Evolutionary conservation across 2,888 invertebrate genomes (phyloP).

Genomic region (Polietes domitor): DNA sequence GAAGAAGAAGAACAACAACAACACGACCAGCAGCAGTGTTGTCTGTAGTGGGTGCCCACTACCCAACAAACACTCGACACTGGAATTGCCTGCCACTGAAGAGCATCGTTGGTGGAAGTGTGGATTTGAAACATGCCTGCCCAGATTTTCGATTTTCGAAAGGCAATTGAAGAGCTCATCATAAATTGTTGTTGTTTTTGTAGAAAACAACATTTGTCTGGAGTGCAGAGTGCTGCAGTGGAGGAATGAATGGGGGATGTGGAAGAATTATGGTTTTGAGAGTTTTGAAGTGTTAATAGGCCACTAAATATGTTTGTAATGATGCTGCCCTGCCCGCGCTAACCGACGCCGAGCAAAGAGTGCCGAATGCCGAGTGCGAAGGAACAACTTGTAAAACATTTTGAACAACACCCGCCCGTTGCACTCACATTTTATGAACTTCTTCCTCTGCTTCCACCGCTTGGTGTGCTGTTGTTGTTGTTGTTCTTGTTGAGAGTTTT

Average conservation of each 20-base stretch:
- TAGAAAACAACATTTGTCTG: conserved; percentile 6
- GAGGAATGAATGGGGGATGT: background rate
- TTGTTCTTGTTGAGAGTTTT: background rate
- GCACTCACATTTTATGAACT: conserved; percentile 32
- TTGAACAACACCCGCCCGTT: conserved; percentile 16
- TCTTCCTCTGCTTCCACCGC: conserved; percentile 19
- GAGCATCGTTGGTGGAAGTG: background rate
- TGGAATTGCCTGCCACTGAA: background rate
- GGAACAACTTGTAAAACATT: conserved; percentile 53
- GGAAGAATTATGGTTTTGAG: conserved; percentile 35
- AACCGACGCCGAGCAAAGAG: no score
- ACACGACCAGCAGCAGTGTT: background rate
- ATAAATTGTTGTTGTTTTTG: conserved; percentile 25
- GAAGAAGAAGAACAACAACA: no score
- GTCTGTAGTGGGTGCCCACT: background rate
- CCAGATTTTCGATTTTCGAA: conserved; percentile 26
- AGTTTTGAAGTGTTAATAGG: conserved; percentile 63
- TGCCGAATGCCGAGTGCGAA: background rate
- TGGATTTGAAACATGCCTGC: conserved; percentile 18
- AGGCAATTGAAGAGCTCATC: conserved; percentile 53
- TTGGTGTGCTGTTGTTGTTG: background rate
- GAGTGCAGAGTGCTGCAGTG: background rate
- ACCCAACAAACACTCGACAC: background rate
- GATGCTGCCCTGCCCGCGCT: background rate
- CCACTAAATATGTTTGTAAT: conserved; percentile 53